Conservation (phyloP, 1,140 invertebrate species). For the Popillia japonica region DNA sequence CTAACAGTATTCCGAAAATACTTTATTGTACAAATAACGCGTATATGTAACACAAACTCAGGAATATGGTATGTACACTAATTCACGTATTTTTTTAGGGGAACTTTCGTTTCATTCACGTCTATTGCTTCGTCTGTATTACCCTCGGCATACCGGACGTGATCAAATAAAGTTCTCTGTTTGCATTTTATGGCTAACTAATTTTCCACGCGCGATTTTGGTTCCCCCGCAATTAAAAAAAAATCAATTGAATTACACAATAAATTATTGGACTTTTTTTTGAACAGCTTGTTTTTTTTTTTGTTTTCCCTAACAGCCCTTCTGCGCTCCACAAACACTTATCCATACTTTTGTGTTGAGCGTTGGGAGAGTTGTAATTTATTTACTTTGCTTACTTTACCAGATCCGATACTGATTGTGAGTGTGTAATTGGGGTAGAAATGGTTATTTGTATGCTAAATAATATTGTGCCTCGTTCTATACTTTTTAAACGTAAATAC, state of each 20-base stretch:
- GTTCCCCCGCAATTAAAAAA: background rate
- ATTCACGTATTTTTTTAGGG: background rate
- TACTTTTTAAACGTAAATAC: too few relatives aligned
- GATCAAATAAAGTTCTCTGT: slow-evolving; percentile 26
- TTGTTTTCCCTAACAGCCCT: background rate
- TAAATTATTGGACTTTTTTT: slow-evolving; percentile 18
- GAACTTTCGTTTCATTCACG: background rate
- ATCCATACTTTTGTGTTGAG: background rate
- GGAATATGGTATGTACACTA: background rate
- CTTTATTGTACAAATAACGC: background rate
- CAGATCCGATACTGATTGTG: background rate
- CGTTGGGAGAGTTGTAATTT: background rate
- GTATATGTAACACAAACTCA: background rate
- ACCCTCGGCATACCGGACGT: background rate
- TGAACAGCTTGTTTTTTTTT: too few relatives aligned
- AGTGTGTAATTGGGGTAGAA: background rate
- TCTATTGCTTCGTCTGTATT: slow-evolving; percentile 18
- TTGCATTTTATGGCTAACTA: slow-evolving; percentile 30
- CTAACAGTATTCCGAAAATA: background rate
- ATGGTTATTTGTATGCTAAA: background rate
- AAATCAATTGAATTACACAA: slow-evolving; percentile 26
- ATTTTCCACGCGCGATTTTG: slow-evolving; percentile 20
- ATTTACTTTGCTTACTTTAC: background rate
- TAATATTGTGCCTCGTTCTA: too few relatives aligned
- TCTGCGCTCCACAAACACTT: background rate